Base-by-base conservation (phyloP, 2,113 vertebrate species). In the Pteruthius melanotis region DNA sequence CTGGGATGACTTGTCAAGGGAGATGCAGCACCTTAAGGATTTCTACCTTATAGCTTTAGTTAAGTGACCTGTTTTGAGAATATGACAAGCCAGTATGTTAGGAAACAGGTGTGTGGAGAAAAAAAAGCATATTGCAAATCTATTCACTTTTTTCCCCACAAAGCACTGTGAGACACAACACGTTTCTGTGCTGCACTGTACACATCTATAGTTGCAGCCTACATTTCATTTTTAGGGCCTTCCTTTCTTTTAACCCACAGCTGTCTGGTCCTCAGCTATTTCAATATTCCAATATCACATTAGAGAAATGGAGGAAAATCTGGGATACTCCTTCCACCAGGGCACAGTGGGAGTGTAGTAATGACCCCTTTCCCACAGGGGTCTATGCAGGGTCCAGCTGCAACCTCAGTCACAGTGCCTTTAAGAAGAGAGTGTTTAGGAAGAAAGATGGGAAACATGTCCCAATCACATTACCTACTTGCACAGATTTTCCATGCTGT, bases 401-500 rank as follows among this genome's bases (percentile, higher is more conserved):
- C 18, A 52, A 61, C 30, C 16, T 33, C 10, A 90, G 52, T 71
- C 56, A 60, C 18, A 44, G 44, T 5, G 45, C 57, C 57, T 81
- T 90, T 47, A 59, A 50, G 45, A 60, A 75, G 39, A 71, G 22
- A 40, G 27, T 1, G 14, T 31, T 83, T 33, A 50, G 69, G 56
- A 81, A 83, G 65, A 91, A 59, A 23, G 30, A 45, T 44, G 27
- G 47, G n/a, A 81, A 64, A 28, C 0, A 0, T 60, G 28, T 61
- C 52, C 70, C 76, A 70, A n/a, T 50, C 86, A 63, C 24, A 8
- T 83, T 28, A 90, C 97, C 89, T 94, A 96, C 98, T 97, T 98
- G 97, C 44, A 98, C 75, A 52, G 95, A 93, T 69, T 94, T 53
- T 3, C 49, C 52, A 27, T 99, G 99, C 60, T 99, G 99, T 30